Evolutionary conservation across 2,113 vertebrate genomes (phyloP).

Genomic region (Alexandromys fortis): DNA sequence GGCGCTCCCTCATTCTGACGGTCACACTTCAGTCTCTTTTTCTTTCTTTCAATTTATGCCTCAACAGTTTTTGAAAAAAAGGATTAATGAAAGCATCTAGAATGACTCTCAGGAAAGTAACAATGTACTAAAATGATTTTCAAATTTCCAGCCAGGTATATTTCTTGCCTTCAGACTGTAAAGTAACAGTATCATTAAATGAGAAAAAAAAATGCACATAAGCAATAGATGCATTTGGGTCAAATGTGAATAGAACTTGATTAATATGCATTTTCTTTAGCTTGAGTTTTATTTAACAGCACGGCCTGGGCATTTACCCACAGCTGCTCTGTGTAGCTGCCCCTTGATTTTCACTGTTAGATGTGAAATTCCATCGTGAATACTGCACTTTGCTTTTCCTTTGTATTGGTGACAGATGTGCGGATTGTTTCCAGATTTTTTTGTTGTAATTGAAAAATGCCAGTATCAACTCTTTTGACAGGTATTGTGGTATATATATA

Average conservation of each 20-base stretch:
- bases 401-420: constrained; percentile 28
- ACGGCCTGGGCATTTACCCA: background rate
- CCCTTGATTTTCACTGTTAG: background rate
- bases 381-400: background rate
- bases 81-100: background rate
- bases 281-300: background rate
- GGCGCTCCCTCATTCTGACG: background rate
- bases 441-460: background rate
- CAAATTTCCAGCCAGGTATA: constrained; percentile 11
- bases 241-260: background rate
- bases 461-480: background rate
- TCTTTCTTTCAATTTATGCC: constrained; percentile 15
- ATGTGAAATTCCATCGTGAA: constrained; percentile 7
- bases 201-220: background rate
- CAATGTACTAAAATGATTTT: constrained; percentile 33
- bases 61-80: constrained; percentile 12
- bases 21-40: background rate
- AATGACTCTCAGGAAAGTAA: constrained; percentile 12
- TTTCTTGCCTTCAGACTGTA: constrained; percentile 44
- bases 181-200: background rate
- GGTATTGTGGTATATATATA: background rate
- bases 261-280: constrained; percentile 6
- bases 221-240: background rate
- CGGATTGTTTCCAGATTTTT: constrained; percentile 46
- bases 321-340: background rate